phyloP scores from a whole-genome alignment of 2,888 invertebrate genomes.

The Liodrosophila aerea region DNA sequence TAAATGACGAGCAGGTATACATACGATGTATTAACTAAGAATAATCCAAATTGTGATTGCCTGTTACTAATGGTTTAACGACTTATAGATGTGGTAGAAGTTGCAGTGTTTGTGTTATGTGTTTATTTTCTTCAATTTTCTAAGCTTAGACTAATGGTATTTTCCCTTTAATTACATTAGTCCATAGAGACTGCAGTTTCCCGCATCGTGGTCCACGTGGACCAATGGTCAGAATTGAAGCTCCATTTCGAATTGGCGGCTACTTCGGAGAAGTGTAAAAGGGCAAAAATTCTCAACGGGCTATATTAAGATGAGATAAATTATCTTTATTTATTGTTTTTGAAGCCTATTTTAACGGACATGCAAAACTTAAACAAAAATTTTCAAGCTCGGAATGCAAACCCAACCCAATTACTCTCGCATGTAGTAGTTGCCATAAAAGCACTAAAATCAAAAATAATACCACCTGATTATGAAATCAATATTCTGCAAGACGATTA shows the following conservation, averaged over 20 bases:
- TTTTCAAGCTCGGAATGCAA: constrained; percentile 7
- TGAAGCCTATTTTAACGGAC: constrained; percentile 6
- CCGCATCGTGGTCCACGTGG: not conserved
- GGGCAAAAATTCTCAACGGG: constrained; percentile 5
- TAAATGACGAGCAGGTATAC: constrained; percentile 20
- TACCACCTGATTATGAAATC: constrained; percentile 9
- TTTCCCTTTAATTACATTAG: no score
- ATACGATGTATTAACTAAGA: constrained; percentile 5
- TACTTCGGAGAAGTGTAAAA: constrained; percentile 5
- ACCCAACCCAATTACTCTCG: constrained; percentile 12
- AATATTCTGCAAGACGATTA: not conserved
- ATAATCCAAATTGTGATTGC: not conserved
- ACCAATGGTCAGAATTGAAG: not conserved
- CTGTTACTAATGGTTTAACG: not conserved
- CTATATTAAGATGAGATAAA: constrained; percentile 4
- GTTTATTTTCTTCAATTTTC: no score
- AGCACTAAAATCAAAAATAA: constrained; percentile 7
- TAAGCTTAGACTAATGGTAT: no score
- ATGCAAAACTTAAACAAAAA: constrained; percentile 11
- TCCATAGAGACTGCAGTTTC: constrained; percentile 4
- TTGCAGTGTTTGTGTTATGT: no score
- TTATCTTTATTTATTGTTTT: constrained; percentile 13
- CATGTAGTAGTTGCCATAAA: constrained; percentile 5
- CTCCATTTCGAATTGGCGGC: constrained; percentile 9
- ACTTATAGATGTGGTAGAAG: no score